Percentiles rank a stretch among this genome's conserved stretches.
These are phyloP conservation scores for Pyrochroa serraticornis DNA, from an alignment of 2,888 invertebrate species.

Conservation along the genomic window DNA sequence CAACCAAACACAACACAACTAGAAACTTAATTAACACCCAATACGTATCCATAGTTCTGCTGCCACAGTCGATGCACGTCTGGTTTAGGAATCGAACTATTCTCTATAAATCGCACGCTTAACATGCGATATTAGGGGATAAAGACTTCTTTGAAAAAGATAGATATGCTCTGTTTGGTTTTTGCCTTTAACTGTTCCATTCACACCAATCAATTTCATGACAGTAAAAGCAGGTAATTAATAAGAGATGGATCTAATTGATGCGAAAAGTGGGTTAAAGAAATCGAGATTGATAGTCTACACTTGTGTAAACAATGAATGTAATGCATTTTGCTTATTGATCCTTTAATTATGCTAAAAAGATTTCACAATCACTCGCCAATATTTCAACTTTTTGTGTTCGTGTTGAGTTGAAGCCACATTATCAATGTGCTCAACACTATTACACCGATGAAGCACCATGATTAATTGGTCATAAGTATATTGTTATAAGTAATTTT, in stretches of 20 bases:
- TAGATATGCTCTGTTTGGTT: conserved; percentile 20
- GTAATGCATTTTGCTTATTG: background rate
- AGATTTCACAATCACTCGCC: background rate
- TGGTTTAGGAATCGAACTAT: background rate
- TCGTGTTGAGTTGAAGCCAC: background rate
- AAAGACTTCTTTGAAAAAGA: conserved; percentile 1
- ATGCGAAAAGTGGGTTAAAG: conserved; percentile 9
- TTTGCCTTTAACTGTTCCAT: background rate
- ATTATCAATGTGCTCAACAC: no score
- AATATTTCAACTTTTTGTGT: background rate
- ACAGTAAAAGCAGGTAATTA: conserved; percentile 20
- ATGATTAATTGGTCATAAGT: no score
- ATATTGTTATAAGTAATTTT: no score
- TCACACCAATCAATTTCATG: conserved; percentile 13
- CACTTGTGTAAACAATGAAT: background rate
- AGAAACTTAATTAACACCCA: background rate
- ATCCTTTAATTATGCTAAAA: background rate
- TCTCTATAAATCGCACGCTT: conserved; percentile 4
- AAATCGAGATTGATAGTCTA: conserved; percentile 4
- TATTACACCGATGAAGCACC: no score
- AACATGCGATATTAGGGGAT: conserved; percentile 18
- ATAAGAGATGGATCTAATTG: background rate
- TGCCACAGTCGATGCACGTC: background rate
- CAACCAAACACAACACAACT: background rate
- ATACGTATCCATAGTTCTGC: background rate